phyloP scores from a whole-genome alignment of 2,113 vertebrate species.

The Paramisgurnus dabryanus region DNA sequence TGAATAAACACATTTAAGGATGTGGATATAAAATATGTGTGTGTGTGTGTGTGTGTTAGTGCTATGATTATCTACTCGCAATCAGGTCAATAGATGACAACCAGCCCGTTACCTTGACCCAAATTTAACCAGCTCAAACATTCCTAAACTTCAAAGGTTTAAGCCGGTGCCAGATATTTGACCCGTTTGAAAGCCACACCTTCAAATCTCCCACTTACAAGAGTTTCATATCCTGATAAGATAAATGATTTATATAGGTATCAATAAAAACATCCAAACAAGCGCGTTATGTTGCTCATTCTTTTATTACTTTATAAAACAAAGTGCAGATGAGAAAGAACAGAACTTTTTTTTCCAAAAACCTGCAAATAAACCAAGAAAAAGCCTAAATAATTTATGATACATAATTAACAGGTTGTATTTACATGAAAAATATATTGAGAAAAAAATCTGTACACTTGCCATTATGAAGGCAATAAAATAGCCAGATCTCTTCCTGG shows the following conservation, averaged over 20 bases:
- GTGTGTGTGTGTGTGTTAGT: background rate
- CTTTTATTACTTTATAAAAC: conserved; percentile 66
- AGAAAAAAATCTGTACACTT: conserved; percentile 57
- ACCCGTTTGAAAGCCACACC: conserved; percentile 1
- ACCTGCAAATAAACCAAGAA: conserved; percentile 54
- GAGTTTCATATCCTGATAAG: too few species aligned
- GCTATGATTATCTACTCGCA: too few species aligned
- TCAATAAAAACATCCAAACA: background rate
- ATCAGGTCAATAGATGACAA: conserved; percentile 49
- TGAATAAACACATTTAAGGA: too few species aligned
- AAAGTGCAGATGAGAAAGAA: conserved; percentile 69
- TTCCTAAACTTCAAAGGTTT: background rate
- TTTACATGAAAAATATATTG: conserved; percentile 56
- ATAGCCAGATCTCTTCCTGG: conserved; percentile 53
- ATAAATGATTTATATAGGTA: background rate
- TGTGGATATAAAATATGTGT: background rate
- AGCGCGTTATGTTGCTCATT: conserved; percentile 48
- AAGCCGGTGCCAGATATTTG: background rate
- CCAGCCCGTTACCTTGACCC: conserved; percentile 54
- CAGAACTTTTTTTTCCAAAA: conserved; percentile 53
- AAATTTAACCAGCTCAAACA: conserved; percentile 36
- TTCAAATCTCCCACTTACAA: background rate
- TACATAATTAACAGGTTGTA: conserved; percentile 63
- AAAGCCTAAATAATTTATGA: conserved; percentile 73
- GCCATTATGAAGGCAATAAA: conserved; percentile 57